These are phyloP conservation scores for Drosophila santomea DNA, from an alignment of 1,140 invertebrate genomes.

Conservation along the genomic window DNA sequence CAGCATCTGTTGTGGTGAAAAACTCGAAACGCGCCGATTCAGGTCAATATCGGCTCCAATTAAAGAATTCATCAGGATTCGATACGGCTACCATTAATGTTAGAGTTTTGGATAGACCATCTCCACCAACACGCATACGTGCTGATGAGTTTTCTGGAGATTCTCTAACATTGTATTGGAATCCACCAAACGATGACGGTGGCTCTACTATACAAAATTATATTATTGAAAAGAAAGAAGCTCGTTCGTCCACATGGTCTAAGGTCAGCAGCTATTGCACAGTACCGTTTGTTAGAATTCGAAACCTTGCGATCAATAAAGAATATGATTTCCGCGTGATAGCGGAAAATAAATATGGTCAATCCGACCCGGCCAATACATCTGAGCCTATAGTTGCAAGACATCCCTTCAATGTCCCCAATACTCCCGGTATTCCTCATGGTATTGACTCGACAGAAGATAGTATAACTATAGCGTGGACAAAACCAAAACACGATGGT, in stretches of 20 bases:
- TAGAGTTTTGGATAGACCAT: slow-evolving; percentile 95
- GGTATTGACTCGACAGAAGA: slow-evolving; percentile 95
- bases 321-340: slow-evolving; percentile 99
- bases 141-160: slow-evolving; percentile 98
- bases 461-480: slow-evolving; percentile 97
- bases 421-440: slow-evolving; percentile 94
- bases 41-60: slow-evolving; percentile 95
- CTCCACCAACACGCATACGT: slow-evolving; percentile 93
- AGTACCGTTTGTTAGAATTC: slow-evolving; percentile 93
- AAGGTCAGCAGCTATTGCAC: slow-evolving; percentile 97
- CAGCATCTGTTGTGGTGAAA: slow-evolving; percentile 95
- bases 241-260: slow-evolving; percentile 92
- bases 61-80: slow-evolving; percentile 97
- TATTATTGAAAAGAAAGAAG: slow-evolving; percentile 97
- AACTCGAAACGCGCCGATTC: slow-evolving; percentile 96
- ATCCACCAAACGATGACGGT: slow-evolving; percentile 97
- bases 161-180: slow-evolving; percentile 97
- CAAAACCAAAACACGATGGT: slow-evolving; percentile 96
- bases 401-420: slow-evolving; percentile 98
- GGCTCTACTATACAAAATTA: slow-evolving; percentile 98
- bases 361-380: slow-evolving; percentile 95
- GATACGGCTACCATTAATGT: slow-evolving; percentile 98
- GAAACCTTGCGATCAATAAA: slow-evolving; percentile 95
- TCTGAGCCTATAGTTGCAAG: slow-evolving; percentile 95
- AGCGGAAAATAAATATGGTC: slow-evolving; percentile 98